Percentiles rank a stretch among this genome's conserved stretches.
Evolutionary conservation across 2,888 invertebrate species (phyloP).

Genomic region (Dynastes grantii): DNA sequence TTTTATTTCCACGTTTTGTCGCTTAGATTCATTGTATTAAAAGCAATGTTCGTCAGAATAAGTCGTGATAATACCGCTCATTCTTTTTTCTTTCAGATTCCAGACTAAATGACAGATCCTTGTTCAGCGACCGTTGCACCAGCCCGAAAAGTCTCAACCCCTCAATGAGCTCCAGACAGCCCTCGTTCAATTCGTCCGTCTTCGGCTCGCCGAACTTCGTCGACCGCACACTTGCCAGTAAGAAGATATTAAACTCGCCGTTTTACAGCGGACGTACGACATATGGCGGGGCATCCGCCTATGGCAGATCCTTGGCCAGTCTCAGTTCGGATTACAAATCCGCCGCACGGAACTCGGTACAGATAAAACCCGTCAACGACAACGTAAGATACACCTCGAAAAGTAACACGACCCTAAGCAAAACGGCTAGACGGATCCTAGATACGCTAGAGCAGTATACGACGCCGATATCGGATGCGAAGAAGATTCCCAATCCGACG

Average conservation of each 20-base stretch:
- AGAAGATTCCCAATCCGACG: constrained; percentile 78
- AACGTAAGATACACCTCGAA: constrained; percentile 52
- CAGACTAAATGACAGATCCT: constrained; percentile 49
- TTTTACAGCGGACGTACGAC: constrained; percentile 84
- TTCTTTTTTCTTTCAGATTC: constrained; percentile 64
- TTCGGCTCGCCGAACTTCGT: constrained; percentile 68
- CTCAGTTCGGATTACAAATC: constrained; percentile 53
- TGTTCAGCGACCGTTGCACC: constrained; percentile 58
- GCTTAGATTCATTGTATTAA: too few species aligned
- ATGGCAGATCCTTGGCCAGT: constrained; percentile 65
- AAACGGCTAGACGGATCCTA: constrained; percentile 84
- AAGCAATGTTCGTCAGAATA: too few species aligned
- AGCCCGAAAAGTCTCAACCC: constrained; percentile 58
- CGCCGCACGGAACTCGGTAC: constrained; percentile 65
- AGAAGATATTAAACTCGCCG: constrained; percentile 75
- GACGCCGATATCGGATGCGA: constrained; percentile 85
- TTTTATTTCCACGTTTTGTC: too few species aligned
- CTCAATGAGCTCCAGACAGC: constrained; percentile 71
- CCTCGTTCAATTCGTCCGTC: constrained; percentile 70
- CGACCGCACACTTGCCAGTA: constrained; percentile 69
- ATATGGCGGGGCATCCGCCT: constrained; percentile 83
- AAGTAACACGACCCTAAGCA: constrained; percentile 74
- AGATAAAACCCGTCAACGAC: constrained; percentile 71
- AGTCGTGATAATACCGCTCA: too few species aligned
- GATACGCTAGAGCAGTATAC: constrained; percentile 87